Conservation (phyloP, 2,113 vertebrate species). For the human (Homo sapiens) region DNA sequence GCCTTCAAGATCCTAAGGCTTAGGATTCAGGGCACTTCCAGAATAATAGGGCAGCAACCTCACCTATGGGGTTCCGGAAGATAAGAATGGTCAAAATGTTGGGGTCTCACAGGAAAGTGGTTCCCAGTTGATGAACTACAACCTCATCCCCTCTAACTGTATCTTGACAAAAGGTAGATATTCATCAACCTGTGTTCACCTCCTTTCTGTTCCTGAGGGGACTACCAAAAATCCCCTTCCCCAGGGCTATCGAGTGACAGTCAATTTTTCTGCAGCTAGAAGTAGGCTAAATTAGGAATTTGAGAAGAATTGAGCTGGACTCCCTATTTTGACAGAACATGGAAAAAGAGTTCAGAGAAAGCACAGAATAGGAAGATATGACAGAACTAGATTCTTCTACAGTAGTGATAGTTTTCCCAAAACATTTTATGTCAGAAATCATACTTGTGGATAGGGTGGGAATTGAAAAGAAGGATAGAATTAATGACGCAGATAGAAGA, state of each 20-base stretch:
- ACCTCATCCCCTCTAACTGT: neutral
- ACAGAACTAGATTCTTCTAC: neutral
- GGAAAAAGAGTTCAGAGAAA: neutral
- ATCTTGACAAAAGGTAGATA: neutral
- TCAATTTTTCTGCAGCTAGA: neutral
- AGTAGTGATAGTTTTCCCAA: neutral
- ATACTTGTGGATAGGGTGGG: neutral
- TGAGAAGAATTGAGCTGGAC: neutral
- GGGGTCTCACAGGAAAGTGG: neutral
- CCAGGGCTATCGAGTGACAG: neutral
- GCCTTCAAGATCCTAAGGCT: neutral
- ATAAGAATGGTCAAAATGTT: neutral
- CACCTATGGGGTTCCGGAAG: neutral
- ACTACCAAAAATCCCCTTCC: neutral
- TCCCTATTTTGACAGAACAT: neutral
- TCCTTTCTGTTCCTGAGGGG: neutral
- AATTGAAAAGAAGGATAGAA: neutral
- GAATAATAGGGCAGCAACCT: neutral
- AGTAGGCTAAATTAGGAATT: neutral
- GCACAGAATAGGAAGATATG: neutral
- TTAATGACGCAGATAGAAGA: neutral
- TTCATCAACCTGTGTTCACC: neutral
- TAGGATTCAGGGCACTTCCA: neutral
- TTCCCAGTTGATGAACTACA: neutral
- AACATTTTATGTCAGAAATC: neutral